A percentile compares a stretch with the other conserved stretches of the same genome.
phyloP scores from a whole-genome alignment of 1,140 invertebrate species.

The Sitophilus oryzae region DNA sequence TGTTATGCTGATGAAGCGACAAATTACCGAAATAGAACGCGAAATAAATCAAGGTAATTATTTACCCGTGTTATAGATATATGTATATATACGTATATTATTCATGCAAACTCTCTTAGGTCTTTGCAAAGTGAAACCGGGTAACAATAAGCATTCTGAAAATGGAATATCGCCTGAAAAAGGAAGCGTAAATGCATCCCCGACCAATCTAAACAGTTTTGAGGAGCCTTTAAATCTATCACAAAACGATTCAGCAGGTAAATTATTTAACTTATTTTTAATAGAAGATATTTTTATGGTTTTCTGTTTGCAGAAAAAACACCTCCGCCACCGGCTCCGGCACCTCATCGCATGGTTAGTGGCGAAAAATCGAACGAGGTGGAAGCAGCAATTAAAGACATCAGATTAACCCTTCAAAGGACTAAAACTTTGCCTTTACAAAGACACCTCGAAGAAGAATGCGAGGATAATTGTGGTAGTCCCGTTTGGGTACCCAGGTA shows the following conservation, averaged over 20 bases:
- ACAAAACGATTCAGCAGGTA: conserved; percentile 39
- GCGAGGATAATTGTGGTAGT: conserved; percentile 44
- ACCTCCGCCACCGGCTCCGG: conserved; percentile 63
- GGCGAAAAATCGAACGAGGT: conserved; percentile 50
- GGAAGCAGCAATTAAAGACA: conserved; percentile 76
- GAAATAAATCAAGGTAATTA: conserved; percentile 58
- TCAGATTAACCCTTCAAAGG: conserved; percentile 69
- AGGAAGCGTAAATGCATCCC: conserved; percentile 37
- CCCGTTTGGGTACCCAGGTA: conserved; percentile 64
- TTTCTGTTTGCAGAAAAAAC: conserved; percentile 43
- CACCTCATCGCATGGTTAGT: conserved; percentile 49
- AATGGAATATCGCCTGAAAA: conserved; percentile 39
- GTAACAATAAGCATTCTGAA: conserved; percentile 31
- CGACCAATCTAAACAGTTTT: conserved; percentile 47
- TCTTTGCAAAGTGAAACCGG: conserved; percentile 37
- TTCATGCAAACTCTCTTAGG: neutral
- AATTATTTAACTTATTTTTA: neutral
- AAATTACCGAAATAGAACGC: conserved; percentile 67
- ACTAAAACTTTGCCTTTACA: conserved; percentile 62
- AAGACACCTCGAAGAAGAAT: conserved; percentile 42
- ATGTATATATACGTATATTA: neutral
- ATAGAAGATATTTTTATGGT: neutral
- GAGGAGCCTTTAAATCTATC: conserved; percentile 37
- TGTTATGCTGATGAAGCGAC: conserved; percentile 65
- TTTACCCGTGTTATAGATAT: neutral